Base-by-base conservation (phyloP, 2,113 vertebrate genomes). In the Telmatochromis bifrenatus region DNA sequence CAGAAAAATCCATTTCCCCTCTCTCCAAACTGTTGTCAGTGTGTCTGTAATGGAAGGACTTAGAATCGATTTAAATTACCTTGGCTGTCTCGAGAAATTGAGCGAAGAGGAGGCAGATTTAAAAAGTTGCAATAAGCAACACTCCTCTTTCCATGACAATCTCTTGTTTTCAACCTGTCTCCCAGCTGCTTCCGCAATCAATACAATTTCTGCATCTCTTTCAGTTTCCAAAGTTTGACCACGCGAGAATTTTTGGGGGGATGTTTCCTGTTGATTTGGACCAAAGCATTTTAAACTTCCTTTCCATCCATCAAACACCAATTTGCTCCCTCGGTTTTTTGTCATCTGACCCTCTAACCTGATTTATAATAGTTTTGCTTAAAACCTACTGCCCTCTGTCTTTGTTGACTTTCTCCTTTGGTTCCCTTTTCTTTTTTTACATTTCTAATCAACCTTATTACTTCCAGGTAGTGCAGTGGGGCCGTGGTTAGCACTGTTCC, bases 51-150 rank as follows among this genome's bases (percentile, higher is more conserved):
- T 94, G 94, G 95, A 95, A 95, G 93, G 94, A 93, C 94, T 95
- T 93, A 13, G 87, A 94, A 96, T 96, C 92, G 91, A 95, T 96
- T 92, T 84, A 87, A 96, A 96, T 95, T 93, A 93, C 93, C 95
- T 94, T 75, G 81, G 86, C 89, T 88, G 90, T 93, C 92, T 94
- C 26, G 47, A 91, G 87, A 94, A 94, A 93, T 80, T 92, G 91
- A 92, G 88, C 68, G 55, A 86, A 91, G 82, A 81, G 84, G 70
- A 54, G 79, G 54, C 53, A 56, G 87, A 84, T 94, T 92, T 87
- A 68, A 92, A 91, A 96, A 89, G 90, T 93, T 91, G 62, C 82
- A 91, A 87, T 91, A 82, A 87, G 83, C 83, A 84, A 58, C 60
- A 54, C 49, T 45, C 51, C 49, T 82, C 80, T 86, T 81, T 86